Evolutionary conservation across 2,888 invertebrate genomes (phyloP).

Genomic region (Bugulina stolonifera): DNA sequence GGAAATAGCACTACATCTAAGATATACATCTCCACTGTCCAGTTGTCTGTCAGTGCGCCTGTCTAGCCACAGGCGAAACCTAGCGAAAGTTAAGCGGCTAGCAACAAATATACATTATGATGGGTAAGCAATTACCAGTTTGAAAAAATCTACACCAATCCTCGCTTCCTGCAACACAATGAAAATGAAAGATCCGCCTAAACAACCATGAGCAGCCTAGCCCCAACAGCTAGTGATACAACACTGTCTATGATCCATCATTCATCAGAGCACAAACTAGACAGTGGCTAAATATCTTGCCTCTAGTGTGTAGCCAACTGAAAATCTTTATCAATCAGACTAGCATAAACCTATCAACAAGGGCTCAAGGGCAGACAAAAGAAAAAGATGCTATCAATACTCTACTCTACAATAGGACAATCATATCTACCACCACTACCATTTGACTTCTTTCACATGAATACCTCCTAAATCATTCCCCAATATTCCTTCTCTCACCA

Average conservation of each 20-base stretch:
- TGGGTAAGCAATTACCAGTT: background rate
- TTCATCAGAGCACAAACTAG: background rate
- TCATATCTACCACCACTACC: background rate
- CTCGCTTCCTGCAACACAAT: too few relatives aligned
- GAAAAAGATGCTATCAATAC: background rate
- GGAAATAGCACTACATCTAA: background rate
- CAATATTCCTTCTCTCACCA: background rate
- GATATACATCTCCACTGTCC: too few relatives aligned
- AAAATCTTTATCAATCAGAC: background rate
- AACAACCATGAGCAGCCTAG: background rate
- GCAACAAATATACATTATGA: too few relatives aligned
- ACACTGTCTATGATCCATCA: background rate
- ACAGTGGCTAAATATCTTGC: background rate
- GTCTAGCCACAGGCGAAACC: too few relatives aligned
- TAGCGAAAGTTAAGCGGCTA: too few relatives aligned
- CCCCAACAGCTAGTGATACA: background rate
- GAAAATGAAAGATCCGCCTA: background rate
- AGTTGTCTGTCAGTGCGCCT: too few relatives aligned
- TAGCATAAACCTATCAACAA: background rate
- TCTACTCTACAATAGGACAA: background rate
- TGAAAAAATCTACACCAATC: background rate
- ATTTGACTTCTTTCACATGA: background rate
- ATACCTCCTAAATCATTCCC: background rate
- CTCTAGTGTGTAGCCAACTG: background rate
- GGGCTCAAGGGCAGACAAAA: background rate